Percentiles rank a stretch among this genome's conserved stretches.
Evolutionary conservation across 2,113 vertebrate species (phyloP).

Genomic region (Neoarius graeffei): DNA sequence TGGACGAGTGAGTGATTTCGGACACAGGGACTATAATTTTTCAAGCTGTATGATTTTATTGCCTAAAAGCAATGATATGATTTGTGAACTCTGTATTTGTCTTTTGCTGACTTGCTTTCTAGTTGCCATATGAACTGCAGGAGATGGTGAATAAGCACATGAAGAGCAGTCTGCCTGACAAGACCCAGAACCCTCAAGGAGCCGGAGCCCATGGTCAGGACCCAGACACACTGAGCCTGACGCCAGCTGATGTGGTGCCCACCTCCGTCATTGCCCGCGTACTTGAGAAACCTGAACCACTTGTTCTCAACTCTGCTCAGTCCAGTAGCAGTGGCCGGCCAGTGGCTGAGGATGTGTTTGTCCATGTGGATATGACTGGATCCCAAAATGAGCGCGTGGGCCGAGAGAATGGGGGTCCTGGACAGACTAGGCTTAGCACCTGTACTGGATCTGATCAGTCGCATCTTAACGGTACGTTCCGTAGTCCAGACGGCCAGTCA

Average conservation of each 20-base stretch:
- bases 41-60: background rate
- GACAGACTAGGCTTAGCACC: slow-evolving; percentile 57
- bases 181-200: slow-evolving; percentile 59
- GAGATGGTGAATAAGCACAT: slow-evolving; percentile 96
- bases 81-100: slow-evolving; percentile 35
- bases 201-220: slow-evolving; percentile 68
- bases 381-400: slow-evolving; percentile 53
- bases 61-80: background rate
- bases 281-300: slow-evolving; percentile 94
- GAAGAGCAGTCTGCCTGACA: slow-evolving; percentile 76
- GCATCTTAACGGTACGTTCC: slow-evolving; percentile 82
- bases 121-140: slow-evolving; percentile 96
- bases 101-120: slow-evolving; percentile 30
- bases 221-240: slow-evolving; percentile 73
- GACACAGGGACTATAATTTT: no score
- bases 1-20: no score
- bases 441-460: slow-evolving; percentile 53
- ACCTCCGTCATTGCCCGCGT: slow-evolving; percentile 93
- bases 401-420: slow-evolving; percentile 69
- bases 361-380: slow-evolving; percentile 96
- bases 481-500: slow-evolving; percentile 67
- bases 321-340: slow-evolving; percentile 87
- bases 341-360: slow-evolving; percentile 92
- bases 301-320: slow-evolving; percentile 91
- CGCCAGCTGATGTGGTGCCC: slow-evolving; percentile 86